Evolutionary conservation across 2,797 vertebrate species (phyloP).

Genomic region (Eutrigla gurnardus): DNA sequence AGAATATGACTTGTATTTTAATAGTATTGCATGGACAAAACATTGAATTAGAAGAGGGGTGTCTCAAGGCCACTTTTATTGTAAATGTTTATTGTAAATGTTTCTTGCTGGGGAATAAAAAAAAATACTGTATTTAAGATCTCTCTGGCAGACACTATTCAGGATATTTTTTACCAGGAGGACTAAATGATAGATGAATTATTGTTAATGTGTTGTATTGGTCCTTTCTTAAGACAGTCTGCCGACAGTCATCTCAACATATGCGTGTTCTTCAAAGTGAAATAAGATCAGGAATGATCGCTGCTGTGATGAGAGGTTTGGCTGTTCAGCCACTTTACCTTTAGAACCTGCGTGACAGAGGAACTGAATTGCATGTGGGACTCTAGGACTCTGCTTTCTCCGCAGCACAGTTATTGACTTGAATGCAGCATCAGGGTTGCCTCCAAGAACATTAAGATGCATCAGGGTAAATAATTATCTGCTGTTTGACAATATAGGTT

Average conservation of each 20-base stretch:
- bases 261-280: conserved; percentile 3
- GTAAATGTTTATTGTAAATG: conserved; percentile 33
- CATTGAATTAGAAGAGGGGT: conserved; percentile 41
- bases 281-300: background rate
- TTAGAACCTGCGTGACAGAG: conserved; percentile 18
- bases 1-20: conserved; percentile 60
- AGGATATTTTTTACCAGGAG: background rate
- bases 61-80: conserved; percentile 55
- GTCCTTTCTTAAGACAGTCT: background rate
- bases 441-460: background rate
- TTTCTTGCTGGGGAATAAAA: conserved; percentile 18
- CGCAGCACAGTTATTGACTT: background rate
- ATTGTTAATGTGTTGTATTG: background rate
- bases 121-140: conserved; percentile 26
- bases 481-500: conserved; percentile 3
- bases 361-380: conserved; percentile 10
- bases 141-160: conserved; percentile 1
- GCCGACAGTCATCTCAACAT: background rate
- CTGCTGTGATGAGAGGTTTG: background rate
- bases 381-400: background rate
- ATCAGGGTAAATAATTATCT: background rate
- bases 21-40: conserved; percentile 52
- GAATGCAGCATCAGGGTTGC: background rate
- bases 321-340: conserved; percentile 30
- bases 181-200: background rate